Evolutionary conservation across 2,797 vertebrate genomes (phyloP), one percentile per base, ranked within the genome.

Genomic region (Intellagama lesueurii): DNA sequence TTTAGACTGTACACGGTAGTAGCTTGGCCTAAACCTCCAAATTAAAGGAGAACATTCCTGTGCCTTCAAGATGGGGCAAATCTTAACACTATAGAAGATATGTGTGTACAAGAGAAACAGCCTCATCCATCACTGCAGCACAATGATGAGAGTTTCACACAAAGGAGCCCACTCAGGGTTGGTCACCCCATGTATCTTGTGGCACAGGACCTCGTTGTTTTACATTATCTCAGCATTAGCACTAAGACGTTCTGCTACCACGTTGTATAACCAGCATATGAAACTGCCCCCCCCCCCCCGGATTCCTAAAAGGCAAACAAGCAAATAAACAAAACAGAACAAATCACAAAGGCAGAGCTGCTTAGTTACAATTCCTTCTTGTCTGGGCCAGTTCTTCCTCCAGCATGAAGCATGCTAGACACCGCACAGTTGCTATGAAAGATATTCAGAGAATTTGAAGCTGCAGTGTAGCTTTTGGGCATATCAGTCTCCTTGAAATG

Each of bases 341-440:
- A 75, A 32, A 26, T 69, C 40, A 11, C 73, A 24, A 75, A 7
- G 8, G 1, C 30, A 44, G 3, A 44, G 28, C 30, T 85, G 17
- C 77, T 60, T 32, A 72, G 30, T 16, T 28, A 32, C 64, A 11
- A 47, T 32, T 52, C 77, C 80, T 11, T 0, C 8, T 69, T 0
- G 1, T 35, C 87, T 49, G 76, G 49, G 84, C 7, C 56, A 8
- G 79, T 86, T 78, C 90, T 87, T 1, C 30, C 64, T 81, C 75
- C 68, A 30, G 0, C 7, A 32, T 76, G 88, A 92, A 94, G 80
- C 69, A 83, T 86, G 52, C 83, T 75, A n/a, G 40, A 49, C 84
- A 92, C 68, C 83, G n/a, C 93, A 24, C n/a, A 3, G 70, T 47
- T 87, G 75, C 70, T 93, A 81, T 0, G 0, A 87, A 77, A 91